Conservation (phyloP, 2,113 vertebrate genomes). For the Plectropomus leopardus region DNA sequence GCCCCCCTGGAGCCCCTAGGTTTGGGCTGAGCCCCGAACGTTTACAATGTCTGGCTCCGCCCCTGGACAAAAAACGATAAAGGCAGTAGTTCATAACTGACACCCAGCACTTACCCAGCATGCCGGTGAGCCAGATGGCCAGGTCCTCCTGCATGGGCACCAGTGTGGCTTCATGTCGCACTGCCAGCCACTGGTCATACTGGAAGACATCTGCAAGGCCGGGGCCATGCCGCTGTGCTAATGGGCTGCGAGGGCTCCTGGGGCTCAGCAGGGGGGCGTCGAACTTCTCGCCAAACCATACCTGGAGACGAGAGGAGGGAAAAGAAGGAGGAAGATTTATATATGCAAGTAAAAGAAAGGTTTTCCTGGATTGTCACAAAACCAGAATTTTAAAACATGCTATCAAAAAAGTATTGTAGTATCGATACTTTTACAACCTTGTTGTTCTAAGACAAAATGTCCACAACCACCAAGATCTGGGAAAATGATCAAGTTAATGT, state of each 20-base stretch:
- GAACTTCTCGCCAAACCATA: slow-evolving; percentile 93
- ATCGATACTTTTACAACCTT: no score
- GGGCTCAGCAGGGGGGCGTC: slow-evolving; percentile 85
- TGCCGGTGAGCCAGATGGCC: slow-evolving; percentile 93
- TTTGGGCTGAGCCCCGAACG: no score
- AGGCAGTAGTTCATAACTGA: background rate
- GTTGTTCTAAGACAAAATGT: no score
- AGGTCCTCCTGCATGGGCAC: slow-evolving; percentile 98
- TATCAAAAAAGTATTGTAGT: no score
- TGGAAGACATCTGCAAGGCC: slow-evolving; percentile 93
- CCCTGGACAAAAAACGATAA: background rate
- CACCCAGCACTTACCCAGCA: slow-evolving; percentile 87
- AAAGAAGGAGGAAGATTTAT: no score
- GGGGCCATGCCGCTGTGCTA: slow-evolving; percentile 91
- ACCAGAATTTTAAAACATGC: no score
- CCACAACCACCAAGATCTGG: no score
- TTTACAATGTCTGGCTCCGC: no score
- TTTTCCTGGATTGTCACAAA: background rate
- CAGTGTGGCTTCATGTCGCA: slow-evolving; percentile 93
- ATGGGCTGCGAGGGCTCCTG: slow-evolving; percentile 87
- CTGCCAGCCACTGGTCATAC: slow-evolving; percentile 96
- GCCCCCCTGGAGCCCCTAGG: no score
- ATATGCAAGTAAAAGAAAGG: background rate
- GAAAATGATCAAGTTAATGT: no score
- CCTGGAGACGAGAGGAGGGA: slow-evolving; percentile 75